phyloP scores from a whole-genome alignment of 2,888 invertebrate species.

The Stenodera caucasica region DNA sequence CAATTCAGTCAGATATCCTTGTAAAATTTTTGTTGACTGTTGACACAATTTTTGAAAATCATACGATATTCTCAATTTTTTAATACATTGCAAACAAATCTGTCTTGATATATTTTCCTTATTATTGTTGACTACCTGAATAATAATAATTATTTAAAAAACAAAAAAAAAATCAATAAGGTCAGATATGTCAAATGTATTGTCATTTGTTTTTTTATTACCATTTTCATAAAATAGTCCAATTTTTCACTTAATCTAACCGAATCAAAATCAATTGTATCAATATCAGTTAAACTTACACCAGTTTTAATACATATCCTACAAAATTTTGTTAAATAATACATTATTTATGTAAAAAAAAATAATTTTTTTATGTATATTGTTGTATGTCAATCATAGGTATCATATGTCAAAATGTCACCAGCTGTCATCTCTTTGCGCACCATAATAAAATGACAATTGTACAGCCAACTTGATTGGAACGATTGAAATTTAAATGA shows the following conservation, averaged over 20 bases:
- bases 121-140: constrained; percentile 46
- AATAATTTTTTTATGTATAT: constrained; percentile 17
- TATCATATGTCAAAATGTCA: constrained; percentile 54
- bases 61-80: constrained; percentile 51
- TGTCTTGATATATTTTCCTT: constrained; percentile 49
- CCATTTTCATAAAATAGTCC: constrained; percentile 52
- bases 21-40: constrained; percentile 49
- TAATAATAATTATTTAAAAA: background rate
- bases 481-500: constrained; percentile 1
- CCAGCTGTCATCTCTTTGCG: constrained; percentile 43
- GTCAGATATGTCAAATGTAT: constrained; percentile 34
- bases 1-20: constrained; percentile 48
- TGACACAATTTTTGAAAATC: constrained; percentile 52
- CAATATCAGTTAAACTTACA: constrained; percentile 48
- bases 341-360: constrained; percentile 46
- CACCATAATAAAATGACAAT: constrained; percentile 38
- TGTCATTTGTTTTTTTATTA: constrained; percentile 37
- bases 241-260: constrained; percentile 53
- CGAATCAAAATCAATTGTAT: constrained; percentile 48
- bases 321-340: constrained; percentile 53
- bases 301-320: constrained; percentile 52
- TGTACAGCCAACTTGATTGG: constrained; percentile 23
- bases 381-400: constrained; percentile 52
- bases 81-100: constrained; percentile 51
- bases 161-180: constrained; percentile 53